Base-by-base conservation (phyloP, 2,888 invertebrate species). In the Drosophila merina region DNA sequence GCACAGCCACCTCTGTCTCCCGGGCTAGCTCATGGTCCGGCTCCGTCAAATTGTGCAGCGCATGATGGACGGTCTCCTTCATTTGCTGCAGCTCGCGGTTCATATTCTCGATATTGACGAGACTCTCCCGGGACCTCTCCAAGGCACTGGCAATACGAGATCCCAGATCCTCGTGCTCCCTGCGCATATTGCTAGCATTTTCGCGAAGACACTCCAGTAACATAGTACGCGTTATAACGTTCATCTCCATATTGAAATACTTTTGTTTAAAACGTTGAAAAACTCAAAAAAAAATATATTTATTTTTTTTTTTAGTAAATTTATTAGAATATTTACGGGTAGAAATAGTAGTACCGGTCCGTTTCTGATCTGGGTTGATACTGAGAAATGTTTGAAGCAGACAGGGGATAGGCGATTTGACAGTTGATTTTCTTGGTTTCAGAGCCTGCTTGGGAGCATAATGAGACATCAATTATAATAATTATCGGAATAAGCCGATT, bases 401-500 rank as follows among this genome's bases (percentile, higher is more conserved):
- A n/a, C 31, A 31, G 6, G 28, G 28, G 6, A 7, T n/a, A 6
- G 36, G 10, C 4, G 20, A n/a, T 36, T 36, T 36, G 36, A 36
- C 36, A 36, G n/a, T 36, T 5, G n/a, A 36, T 36, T 36, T n/a
- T n/a, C 0, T 6, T 3, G 57, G 25, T 31, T 26, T 20, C 12
- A 6, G 0, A 3, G 70, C 70, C 45, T 62, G 20, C 71, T 60
- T 45, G 49, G 38, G n/a, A 12, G 36, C 10, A 20, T 55, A 62
- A 62, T 62, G 28, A 63, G 50, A 48, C 62, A 72, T 63, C 72
- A 52, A 63, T 57, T 67, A 66, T 56, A 48, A 51, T 55, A 71
- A 64, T 71, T 64, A 49, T 51, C 57, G 10, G 31, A 36, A 40
- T 85, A 80, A 85, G 70, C 83, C 71, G 75, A 75, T 80, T 82